Conservation (phyloP, 92 coral and sea anemone species). For the Isaurus tuberculatus region DNA sequence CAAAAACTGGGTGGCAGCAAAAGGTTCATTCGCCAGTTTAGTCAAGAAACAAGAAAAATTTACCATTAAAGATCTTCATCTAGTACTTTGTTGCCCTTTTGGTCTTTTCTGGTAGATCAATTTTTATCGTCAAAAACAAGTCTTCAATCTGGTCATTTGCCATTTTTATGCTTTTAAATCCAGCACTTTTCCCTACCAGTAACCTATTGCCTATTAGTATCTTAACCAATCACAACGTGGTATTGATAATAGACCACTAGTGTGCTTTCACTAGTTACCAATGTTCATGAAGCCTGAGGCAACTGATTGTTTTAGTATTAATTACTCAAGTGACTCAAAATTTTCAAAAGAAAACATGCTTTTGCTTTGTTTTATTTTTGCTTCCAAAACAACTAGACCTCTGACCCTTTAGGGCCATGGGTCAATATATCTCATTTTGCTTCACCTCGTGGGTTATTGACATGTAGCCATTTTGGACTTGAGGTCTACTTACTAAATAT, state of each 20-base stretch:
- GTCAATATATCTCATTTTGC: slow-evolving; percentile 21
- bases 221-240: slow-evolving; percentile 25
- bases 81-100: too few species aligned
- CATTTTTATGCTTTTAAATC: not conserved
- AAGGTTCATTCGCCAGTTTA: too few species aligned
- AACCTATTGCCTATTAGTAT: slow-evolving; percentile 24
- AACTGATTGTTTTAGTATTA: slow-evolving; percentile 46
- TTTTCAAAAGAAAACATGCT: slow-evolving; percentile 31
- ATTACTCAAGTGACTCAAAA: slow-evolving; percentile 41
- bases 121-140: not conserved
- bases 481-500: not conserved
- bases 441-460: slow-evolving; percentile 29
- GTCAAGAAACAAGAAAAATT: too few species aligned
- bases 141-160: not conserved
- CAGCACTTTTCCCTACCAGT: slow-evolving; percentile 31
- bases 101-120: not conserved
- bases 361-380: slow-evolving; percentile 33
- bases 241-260: not conserved
- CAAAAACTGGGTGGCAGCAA: too few species aligned
- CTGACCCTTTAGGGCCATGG: slow-evolving; percentile 20
- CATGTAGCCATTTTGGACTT: not conserved
- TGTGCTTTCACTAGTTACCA: slow-evolving; percentile 15
- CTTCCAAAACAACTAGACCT: slow-evolving; percentile 10
- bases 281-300: slow-evolving; percentile 30
- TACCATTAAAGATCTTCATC: too few species aligned